Base-by-base conservation (phyloP, 2,113 vertebrate genomes). In the Syrmaticus mikado region DNA sequence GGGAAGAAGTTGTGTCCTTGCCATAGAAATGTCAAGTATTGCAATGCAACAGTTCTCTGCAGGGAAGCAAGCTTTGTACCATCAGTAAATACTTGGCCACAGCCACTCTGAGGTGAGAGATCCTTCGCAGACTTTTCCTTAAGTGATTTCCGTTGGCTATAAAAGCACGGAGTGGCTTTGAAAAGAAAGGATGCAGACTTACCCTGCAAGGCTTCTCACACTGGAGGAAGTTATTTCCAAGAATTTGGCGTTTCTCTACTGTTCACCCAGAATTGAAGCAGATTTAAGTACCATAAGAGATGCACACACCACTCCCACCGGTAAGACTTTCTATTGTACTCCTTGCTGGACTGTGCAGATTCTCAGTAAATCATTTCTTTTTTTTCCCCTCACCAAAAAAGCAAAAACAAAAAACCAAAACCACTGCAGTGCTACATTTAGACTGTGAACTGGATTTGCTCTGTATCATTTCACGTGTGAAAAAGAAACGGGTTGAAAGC, bases 1-100 rank as follows among this genome's bases (percentile, higher is more conserved):
- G 21, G 71, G 79, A 84, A 91, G 82, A 89, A 91, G 58, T 5
- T 12, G 87, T 75, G 86, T 93, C 96, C 87, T 97, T 90, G 95
- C 91, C 94, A 77, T 25, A 85, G 91, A 82, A 92, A 90, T 6
- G 45, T 95, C 91, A 90, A 95, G 93, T 93, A 95, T 92, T 93
- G 93, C 95, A 89, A 84, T 7, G 46, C 57, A 21, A 78, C 82
- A 87, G 81, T 77, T 72, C 18, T 89, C 58, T 71, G 94, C 20
- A 1, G 93, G 91, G 89, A 70, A 90, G 83, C 57, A 36, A 92
- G 81, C 58, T 92, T 70, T 91, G 95, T 97, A 96, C 93, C 96
- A 86, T 85, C 0, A 5, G 67, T 58, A 79, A 79, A 62, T 8
- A 4, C 83, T 94, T 32, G 85, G 94, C 90, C 92, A 84, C 84